Base-by-base conservation (phyloP, 23 tunicate genomes). In the Ascidia mentula region DNA sequence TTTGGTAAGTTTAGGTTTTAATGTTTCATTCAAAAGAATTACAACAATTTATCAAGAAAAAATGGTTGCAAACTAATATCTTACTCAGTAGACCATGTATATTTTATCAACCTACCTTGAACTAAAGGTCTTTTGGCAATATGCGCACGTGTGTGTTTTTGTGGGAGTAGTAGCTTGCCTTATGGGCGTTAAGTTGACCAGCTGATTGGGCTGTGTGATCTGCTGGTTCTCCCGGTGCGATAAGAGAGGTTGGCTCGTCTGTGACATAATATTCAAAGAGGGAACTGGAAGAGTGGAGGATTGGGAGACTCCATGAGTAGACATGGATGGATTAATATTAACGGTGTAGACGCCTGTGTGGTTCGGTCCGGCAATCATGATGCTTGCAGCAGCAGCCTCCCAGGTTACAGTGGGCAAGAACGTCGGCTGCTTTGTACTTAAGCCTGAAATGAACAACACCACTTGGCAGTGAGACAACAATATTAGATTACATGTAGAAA, bases 71-170 rank as follows among this genome's bases (percentile, higher is more conserved):
- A n/a, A n/a, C n/a, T n/a, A n/a, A n/a, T n/a, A n/a, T n/a, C n/a
- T n/a, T n/a, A n/a, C n/a, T n/a, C n/a, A n/a, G n/a, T n/a, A n/a
- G n/a, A n/a, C n/a, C n/a, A n/a, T n/a, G n/a, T n/a, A n/a, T n/a
- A n/a, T n/a, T n/a, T n/a, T n/a, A n/a, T n/a, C n/a, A n/a, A 30
- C 5, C 2, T 75, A 85, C 89, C 89, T 85, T 40, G 89, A 85
- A 37, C 89, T 85, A 30, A 85, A 85, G 8, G 31, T 69, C 40
- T 85, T 85, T 37, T 85, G 82, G 46, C 89, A 85, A 35, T 45
- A 77, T 20, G 77, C 9, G 69, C 89, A 85, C 8, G 77, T 78
- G 60, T 85, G 81, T 9, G 69, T 38, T 42, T 85, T 85, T 0
- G 7, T 33, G 4, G 46, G 65, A 45, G 87, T 32, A 15, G 87